Evolutionary conservation across 2,888 invertebrate species (phyloP), one percentile per base, ranked within the genome.

Genomic region (Ochropleura plecta): DNA sequence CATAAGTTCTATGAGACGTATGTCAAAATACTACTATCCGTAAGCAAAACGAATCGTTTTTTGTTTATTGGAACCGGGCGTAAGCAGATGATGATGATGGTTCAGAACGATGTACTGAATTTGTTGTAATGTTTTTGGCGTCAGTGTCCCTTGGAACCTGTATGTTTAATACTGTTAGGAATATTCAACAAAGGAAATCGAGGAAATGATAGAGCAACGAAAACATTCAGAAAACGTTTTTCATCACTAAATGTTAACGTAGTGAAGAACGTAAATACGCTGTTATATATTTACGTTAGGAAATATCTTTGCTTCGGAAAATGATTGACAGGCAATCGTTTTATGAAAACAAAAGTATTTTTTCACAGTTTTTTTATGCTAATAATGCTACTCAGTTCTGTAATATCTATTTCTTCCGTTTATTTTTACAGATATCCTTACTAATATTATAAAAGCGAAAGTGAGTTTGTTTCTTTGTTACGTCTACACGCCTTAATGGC

Each of bases 171-270:
- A 7, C 20, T 64, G 49, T 42, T 16, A 14, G 48, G 16, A 20
- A 68, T n/a, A 16, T 70, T 70, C 16, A 66, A 76, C 53, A 66
- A 53, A 60, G 53, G 20, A 42, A 60, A 48, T 20, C 30, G 18
- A 55, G n/a, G 51, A 67, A 78, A 49, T 5, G 20, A 16, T 18
- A n/a, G 12, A 51, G 16, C 18, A 12, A 55, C n/a, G 48, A 67
- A 67, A 67, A 59, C 70, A 77, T 12, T 4, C 53, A 5, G 60
- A 81, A 79, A n/a, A 70, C 7, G n/a, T 44, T 67, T 59, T 81
- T 76, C 77, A 48, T 0, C 70, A 67, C 57, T 20, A 53, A 63
- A 7, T 76, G 59, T 82, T 82, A 81, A 67, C 63, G 55, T 68
- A 70, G 14, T 49, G 6, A 9, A 55, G 1, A 40, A 46, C 57